A percentile compares a stretch with the other conserved stretches of the same genome.
These are phyloP conservation scores for Paramormyrops kingsleyae DNA, from an alignment of 2,113 vertebrate species.

Conservation along the genomic window DNA sequence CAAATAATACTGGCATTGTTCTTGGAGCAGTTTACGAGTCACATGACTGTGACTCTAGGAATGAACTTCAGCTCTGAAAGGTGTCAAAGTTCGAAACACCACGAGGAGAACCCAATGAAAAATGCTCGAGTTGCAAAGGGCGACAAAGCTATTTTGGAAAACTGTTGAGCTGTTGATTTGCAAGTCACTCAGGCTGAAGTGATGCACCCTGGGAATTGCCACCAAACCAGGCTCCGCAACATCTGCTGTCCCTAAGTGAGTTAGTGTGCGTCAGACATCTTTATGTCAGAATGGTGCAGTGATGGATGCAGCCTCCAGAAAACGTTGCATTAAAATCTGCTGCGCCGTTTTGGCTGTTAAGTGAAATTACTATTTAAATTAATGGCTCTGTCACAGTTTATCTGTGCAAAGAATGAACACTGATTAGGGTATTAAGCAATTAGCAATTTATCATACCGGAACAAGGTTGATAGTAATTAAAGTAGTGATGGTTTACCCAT, in stretches of 20 bases:
- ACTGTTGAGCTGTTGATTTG: constrained; percentile 86
- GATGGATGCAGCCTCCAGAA: constrained; percentile 95
- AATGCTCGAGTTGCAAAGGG: constrained; percentile 39
- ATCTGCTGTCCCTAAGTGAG: constrained; percentile 99
- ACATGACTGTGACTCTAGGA: background rate
- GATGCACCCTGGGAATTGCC: constrained; percentile 97
- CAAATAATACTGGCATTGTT: background rate
- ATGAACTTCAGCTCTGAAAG: constrained; percentile 16
- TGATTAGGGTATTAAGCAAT: constrained; percentile 99
- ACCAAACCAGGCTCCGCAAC: constrained; percentile 87
- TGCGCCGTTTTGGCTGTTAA: constrained; percentile 91
- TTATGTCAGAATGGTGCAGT: constrained; percentile 88
- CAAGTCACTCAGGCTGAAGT: constrained; percentile 98
- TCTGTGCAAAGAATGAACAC: constrained; percentile 92
- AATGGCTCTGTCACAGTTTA: constrained; percentile 93
- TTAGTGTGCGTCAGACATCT: constrained; percentile 98
- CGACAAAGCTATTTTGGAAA: constrained; percentile 74
- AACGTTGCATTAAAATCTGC: constrained; percentile 88
- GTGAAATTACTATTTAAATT: constrained; percentile 98
- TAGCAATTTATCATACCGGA: constrained; percentile 98
- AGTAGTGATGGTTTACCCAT: constrained; percentile 88
- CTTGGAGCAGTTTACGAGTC: background rate
- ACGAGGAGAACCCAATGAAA: constrained; percentile 26
- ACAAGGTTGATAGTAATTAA: constrained; percentile 98
- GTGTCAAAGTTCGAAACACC: constrained; percentile 32